Evolutionary conservation across 2,888 invertebrate genomes (phyloP).

Genomic region (Mantis religiosa): DNA sequence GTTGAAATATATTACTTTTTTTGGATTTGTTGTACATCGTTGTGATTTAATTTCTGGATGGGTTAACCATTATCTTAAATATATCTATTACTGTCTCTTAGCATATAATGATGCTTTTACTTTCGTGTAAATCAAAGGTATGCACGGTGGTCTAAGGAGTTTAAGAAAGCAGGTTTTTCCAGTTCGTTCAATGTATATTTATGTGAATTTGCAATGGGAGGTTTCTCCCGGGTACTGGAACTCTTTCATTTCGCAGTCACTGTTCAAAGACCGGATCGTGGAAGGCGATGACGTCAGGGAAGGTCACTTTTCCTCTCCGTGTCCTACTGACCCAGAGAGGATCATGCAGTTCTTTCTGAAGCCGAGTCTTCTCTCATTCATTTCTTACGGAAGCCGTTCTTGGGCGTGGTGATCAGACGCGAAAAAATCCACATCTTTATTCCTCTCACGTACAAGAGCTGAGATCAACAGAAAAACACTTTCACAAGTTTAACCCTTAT

Average conservation of each 20-base stretch:
- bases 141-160: not conserved
- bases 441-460: too few species aligned
- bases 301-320: conserved; percentile 15
- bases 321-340: not conserved
- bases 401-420: not conserved
- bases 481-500: not conserved
- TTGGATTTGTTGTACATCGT: too few species aligned
- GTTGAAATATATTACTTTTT: too few species aligned
- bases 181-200: not conserved
- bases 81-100: too few species aligned
- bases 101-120: not conserved
- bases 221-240: not conserved
- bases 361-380: not conserved
- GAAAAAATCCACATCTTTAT: not conserved
- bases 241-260: not conserved
- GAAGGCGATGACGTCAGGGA: conserved; percentile 1
- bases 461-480: not conserved
- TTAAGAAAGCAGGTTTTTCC: not conserved
- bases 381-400: not conserved
- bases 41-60: too few species aligned
- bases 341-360: not conserved
- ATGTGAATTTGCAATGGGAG: not conserved
- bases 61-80: too few species aligned
- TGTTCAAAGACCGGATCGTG: not conserved
- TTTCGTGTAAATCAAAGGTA: not conserved